Conservation (phyloP, 2,113 vertebrate genomes). For the Bungarus multicinctus region DNA sequence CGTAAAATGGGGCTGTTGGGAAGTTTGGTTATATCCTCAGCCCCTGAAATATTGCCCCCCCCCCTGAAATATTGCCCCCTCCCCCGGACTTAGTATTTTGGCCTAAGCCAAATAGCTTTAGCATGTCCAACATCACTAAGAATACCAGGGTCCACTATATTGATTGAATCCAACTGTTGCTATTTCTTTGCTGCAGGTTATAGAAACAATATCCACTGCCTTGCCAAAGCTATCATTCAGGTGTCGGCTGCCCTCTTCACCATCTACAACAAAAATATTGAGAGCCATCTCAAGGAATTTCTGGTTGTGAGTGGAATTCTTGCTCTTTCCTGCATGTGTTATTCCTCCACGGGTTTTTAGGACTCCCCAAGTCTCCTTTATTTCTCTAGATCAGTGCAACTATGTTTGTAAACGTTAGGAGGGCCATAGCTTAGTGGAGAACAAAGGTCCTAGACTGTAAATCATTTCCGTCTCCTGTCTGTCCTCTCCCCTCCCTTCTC, state of each 20-base stretch:
- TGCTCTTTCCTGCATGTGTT: neutral
- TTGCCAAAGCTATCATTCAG: constrained; percentile 85
- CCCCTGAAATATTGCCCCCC: neutral
- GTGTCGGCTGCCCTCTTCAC: constrained; percentile 90
- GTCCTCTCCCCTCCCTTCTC: too few species aligned
- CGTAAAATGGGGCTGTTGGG: neutral
- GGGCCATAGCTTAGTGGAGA: neutral
- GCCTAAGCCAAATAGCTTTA: neutral
- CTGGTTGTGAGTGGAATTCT: constrained; percentile 76
- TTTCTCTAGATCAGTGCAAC: neutral
- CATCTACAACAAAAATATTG: constrained; percentile 83
- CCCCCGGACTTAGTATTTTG: neutral
- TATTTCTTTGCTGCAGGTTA: constrained; percentile 68
- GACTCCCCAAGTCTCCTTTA: neutral
- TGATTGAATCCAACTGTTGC: neutral
- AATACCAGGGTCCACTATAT: neutral
- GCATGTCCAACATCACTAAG: neutral
- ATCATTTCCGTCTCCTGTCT: neutral
- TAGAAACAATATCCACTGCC: constrained; percentile 91
- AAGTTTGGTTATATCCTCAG: neutral
- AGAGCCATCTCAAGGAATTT: constrained; percentile 90
- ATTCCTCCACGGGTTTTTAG: neutral
- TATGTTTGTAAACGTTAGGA: neutral
- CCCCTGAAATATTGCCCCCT: too few species aligned
- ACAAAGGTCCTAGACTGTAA: neutral